These are phyloP conservation scores for Dromius quadrimaculatus DNA, from an alignment of 2,888 invertebrate species.

Conservation along the genomic window DNA sequence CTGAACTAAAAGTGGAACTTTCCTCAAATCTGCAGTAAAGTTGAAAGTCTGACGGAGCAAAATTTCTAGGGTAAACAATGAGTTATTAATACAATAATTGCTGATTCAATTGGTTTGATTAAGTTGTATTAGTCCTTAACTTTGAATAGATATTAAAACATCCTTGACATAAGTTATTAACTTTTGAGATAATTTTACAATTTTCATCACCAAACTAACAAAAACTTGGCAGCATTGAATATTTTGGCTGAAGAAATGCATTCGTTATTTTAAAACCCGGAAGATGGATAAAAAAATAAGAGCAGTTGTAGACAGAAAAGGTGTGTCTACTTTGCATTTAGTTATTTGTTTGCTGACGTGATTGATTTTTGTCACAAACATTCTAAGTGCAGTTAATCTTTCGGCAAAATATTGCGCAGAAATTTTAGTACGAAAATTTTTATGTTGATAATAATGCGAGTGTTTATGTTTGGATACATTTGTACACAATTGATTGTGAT, in stretches of 20 bases:
- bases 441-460: background rate
- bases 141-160: constrained; percentile 19
- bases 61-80: too few species aligned
- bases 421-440: background rate
- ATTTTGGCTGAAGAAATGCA: background rate
- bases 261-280: constrained; percentile 2
- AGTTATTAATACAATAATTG: background rate
- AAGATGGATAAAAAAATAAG: constrained; percentile 1
- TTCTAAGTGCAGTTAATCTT: background rate
- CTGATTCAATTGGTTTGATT: background rate
- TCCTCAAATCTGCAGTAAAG: too few species aligned
- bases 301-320: too few species aligned
- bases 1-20: too few species aligned
- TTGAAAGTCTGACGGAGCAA: too few species aligned
- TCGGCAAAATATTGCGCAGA: background rate
- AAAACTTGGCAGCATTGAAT: background rate
- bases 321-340: background rate
- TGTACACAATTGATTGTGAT: background rate
- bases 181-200: constrained; percentile 1
- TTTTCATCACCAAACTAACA: background rate
- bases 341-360: background rate
- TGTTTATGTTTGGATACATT: background rate
- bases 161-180: constrained; percentile 15
- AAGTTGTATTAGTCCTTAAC: constrained; percentile 20
- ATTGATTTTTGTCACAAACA: background rate